Conservation (phyloP, 2,797 vertebrate genomes). For the Botia kubotai region DNA sequence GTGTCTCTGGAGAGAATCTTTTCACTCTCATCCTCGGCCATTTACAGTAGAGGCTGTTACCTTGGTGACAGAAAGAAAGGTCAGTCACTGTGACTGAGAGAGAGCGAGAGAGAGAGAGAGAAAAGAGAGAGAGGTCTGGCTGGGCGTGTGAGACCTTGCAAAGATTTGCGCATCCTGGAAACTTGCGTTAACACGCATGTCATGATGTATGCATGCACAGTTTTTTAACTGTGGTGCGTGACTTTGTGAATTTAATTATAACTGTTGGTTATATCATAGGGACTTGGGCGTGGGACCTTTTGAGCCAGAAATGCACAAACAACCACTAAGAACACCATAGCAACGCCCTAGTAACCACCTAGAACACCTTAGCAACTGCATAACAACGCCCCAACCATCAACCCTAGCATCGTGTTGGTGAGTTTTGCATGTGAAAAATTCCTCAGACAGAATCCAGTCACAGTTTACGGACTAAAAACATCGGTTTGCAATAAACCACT, state of each 20-base stretch:
- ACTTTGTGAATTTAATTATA: background rate
- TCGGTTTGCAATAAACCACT: too few species aligned
- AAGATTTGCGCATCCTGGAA: constrained; percentile 27
- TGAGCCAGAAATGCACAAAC: too few species aligned
- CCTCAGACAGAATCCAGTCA: too few species aligned
- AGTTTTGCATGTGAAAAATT: too few species aligned
- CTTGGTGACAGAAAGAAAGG: constrained; percentile 72
- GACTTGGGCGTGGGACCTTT: too few species aligned
- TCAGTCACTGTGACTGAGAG: constrained; percentile 49
- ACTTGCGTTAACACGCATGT: constrained; percentile 39
- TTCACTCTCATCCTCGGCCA: constrained; percentile 39
- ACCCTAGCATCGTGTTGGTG: too few species aligned
- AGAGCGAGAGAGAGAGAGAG: constrained; percentile 13
- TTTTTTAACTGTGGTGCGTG: background rate
- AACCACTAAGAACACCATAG: too few species aligned
- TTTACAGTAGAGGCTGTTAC: constrained; percentile 66
- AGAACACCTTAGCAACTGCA: too few species aligned
- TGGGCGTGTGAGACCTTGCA: constrained; percentile 37
- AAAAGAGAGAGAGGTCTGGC: constrained; percentile 9
- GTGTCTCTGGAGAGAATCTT: constrained; percentile 29
- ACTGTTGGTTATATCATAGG: too few species aligned
- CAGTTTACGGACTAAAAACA: too few species aligned
- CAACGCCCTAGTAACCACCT: too few species aligned
- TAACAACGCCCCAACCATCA: too few species aligned
- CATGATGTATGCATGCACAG: constrained; percentile 11